Evolutionary conservation across 1,140 invertebrate genomes (phyloP), one percentile per base, ranked within the genome.

Genomic region (Hetaerina americana): DNA sequence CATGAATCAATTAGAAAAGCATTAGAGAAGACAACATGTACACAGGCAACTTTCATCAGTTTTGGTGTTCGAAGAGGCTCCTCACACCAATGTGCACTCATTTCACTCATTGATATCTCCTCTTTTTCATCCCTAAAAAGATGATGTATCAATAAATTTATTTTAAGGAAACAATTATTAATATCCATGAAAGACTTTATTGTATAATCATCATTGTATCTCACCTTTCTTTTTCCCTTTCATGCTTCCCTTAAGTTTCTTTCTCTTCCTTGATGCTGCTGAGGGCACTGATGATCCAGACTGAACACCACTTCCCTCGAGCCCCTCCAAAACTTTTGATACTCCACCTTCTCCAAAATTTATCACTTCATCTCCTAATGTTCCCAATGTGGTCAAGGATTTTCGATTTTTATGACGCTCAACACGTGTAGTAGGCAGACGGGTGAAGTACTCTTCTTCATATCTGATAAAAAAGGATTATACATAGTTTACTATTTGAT

Each of bases 371-470:
- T 92, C 87, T 70, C 92, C 92, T 71, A 96, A 82, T 74, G 84
- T 86, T 73, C 90, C 90, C 70, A 94, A 75, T 12, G 84, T 83
- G 22, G 92, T 92, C 24, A 90, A 87, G 72, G 94, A 80, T 77
- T 90, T 87, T 76, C 87, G 89, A 76, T 87, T 85, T 75, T 85
- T 86, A 78, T 93, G 91, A 79, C 91, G 93, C 73, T 97, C 93
- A 77, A 90, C 88, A 82, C 96, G 96, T 27, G 90, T 92, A 5
- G 93, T 84, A 66, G 92, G 90, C 76, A 97, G 84, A 74, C 96
- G 88, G 67, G 93, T 93, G 78, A 97, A 88, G 79, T 95, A 93
- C 72, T 90, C 91, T 82, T 98, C 95, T 85, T 98, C 96, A 82
- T 95, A 97, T 76, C 82, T 84, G 74, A 69, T 78, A 78, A 73